Conservation (phyloP, 2,113 vertebrate genomes). For the Hypomesus transpacificus region DNA sequence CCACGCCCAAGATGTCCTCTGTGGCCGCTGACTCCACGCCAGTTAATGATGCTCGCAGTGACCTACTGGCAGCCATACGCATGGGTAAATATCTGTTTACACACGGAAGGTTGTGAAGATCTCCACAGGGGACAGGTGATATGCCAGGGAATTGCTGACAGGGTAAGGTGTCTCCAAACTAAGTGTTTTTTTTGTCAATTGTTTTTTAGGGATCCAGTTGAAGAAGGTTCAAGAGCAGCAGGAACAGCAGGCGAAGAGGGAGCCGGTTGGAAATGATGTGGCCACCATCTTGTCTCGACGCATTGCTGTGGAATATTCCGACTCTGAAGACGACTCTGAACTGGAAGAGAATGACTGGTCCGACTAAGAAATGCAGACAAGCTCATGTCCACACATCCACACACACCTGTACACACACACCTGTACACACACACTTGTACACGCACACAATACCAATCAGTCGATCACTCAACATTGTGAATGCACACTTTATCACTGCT, state of each 20-base stretch:
- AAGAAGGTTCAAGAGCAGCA: slow-evolving; percentile 99
- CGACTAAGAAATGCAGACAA: slow-evolving; percentile 65
- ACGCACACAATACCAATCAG: not conserved
- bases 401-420: slow-evolving; percentile 7
- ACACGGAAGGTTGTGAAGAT: not conserved
- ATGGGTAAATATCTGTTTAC: slow-evolving; percentile 78
- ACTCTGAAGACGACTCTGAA: slow-evolving; percentile 95
- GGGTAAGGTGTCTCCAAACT: not conserved
- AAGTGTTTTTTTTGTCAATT: not conserved
- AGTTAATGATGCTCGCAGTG: slow-evolving; percentile 86
- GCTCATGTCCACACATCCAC: not conserved
- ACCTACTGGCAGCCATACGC: slow-evolving; percentile 93
- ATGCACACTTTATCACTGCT: not conserved
- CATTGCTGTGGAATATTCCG: slow-evolving; percentile 96
- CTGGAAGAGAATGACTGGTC: slow-evolving; percentile 97
- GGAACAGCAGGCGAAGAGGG: slow-evolving; percentile 91
- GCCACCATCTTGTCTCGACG: slow-evolving; percentile 94
- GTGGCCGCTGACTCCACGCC: slow-evolving; percentile 59
- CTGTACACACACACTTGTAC: slow-evolving; percentile 25
- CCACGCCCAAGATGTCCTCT: slow-evolving; percentile 79
- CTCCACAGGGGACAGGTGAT: too few relatives aligned
- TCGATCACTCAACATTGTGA: slow-evolving; percentile 1
- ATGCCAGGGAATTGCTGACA: too few relatives aligned
- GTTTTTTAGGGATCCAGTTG: slow-evolving; percentile 85
- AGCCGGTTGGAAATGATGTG: slow-evolving; percentile 92